These are phyloP conservation scores for Deroptyus accipitrinus DNA, from an alignment of 2,113 vertebrate genomes.

Conservation along the genomic window DNA sequence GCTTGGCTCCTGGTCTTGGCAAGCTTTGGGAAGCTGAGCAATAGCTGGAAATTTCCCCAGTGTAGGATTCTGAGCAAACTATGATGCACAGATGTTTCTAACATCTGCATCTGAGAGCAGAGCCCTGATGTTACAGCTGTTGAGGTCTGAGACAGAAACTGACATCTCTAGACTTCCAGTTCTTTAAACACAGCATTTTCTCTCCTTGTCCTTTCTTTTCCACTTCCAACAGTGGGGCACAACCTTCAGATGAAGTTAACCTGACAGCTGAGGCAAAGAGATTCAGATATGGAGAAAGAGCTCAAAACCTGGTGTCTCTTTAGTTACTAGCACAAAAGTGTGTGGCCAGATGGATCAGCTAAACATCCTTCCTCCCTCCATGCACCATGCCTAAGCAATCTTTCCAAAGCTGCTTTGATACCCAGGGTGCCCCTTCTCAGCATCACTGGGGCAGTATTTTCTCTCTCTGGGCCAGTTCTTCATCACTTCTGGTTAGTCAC, in stretches of 20 bases:
- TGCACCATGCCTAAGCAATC: neutral
- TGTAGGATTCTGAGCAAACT: neutral
- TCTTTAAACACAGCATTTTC: neutral
- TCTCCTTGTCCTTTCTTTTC: neutral
- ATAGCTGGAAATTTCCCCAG: neutral
- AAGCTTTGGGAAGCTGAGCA: neutral
- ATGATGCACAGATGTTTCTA: neutral
- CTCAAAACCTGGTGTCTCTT: neutral
- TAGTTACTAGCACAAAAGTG: neutral
- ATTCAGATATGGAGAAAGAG: neutral
- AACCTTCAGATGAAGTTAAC: neutral
- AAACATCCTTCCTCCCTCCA: too few relatives aligned
- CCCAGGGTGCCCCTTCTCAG: neutral
- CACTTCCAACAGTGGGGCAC: neutral
- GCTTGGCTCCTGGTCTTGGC: neutral
- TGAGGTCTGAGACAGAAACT: neutral
- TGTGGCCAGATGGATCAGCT: accelerated
- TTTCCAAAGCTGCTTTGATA: neutral
- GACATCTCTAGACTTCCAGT: neutral
- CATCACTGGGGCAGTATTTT: neutral
- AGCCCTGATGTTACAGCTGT: neutral
- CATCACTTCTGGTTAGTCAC: accelerated
- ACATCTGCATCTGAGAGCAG: neutral
- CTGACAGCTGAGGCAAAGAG: neutral
- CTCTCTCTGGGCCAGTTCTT: neutral